Evolutionary conservation across 2,797 vertebrate genomes (phyloP).

Genomic region (Passerculus sandwichensis): DNA sequence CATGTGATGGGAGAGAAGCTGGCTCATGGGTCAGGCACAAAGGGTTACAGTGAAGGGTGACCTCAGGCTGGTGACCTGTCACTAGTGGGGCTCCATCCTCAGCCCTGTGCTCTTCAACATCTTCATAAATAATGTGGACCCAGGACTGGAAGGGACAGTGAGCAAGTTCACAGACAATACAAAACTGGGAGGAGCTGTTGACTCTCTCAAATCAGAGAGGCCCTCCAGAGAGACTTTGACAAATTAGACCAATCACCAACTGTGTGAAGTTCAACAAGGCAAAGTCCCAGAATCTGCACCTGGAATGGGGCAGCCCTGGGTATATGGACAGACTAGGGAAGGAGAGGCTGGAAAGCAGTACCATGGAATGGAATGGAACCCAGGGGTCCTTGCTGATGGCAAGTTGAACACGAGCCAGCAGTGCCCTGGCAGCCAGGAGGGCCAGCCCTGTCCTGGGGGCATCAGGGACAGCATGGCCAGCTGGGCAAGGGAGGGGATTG

Average conservation of each 20-base stretch:
- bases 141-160: neutral
- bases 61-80: neutral
- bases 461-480: neutral
- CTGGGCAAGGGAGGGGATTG: neutral
- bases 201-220: neutral
- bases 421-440: neutral
- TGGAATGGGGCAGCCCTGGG: neutral
- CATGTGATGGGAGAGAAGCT: accelerated
- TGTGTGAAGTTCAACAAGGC: neutral
- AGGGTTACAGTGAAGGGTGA: too few species aligned
- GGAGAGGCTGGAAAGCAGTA: neutral
- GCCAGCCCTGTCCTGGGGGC: neutral
- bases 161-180: neutral
- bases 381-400: accelerated
- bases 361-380: too few species aligned
- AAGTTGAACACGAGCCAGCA: accelerated
- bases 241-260: neutral
- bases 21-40: neutral
- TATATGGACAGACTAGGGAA: neutral
- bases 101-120: neutral
- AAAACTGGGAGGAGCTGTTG: neutral
- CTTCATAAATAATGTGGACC: neutral
- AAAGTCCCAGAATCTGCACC: neutral
- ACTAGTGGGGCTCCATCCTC: too few species aligned
- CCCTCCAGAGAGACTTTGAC: neutral